Evolutionary conservation across 2,888 invertebrate genomes (phyloP).

Genomic region (Aphrophora alni): DNA sequence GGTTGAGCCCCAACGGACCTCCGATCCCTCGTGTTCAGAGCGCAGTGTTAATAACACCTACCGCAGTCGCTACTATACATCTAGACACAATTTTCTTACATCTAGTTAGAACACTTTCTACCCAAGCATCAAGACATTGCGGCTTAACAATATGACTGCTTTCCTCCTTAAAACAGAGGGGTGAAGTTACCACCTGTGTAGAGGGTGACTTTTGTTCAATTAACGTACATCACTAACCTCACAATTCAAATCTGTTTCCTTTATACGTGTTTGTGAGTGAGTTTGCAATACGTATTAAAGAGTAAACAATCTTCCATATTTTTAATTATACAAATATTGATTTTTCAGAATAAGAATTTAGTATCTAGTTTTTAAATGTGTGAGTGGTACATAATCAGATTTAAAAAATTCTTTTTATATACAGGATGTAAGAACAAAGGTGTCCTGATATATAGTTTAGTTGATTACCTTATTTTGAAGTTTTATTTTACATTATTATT

Average conservation of each 20-base stretch:
- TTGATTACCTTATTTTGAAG: too few relatives aligned
- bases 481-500: too few relatives aligned
- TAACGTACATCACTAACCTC: not conserved
- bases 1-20: constrained; percentile 6
- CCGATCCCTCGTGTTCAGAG: not conserved
- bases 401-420: too few relatives aligned
- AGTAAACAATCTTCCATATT: too few relatives aligned
- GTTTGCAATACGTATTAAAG: too few relatives aligned
- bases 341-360: too few relatives aligned
- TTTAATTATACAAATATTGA: too few relatives aligned
- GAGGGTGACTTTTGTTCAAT: not conserved
- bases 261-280: too few relatives aligned
- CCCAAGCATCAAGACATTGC: constrained; percentile 14
- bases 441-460: too few relatives aligned
- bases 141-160: constrained; percentile 18
- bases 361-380: too few relatives aligned
- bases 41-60: not conserved
- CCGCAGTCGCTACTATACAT: constrained; percentile 9
- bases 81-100: constrained; percentile 22
- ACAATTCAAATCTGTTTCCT: not conserved
- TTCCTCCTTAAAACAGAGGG: not conserved
- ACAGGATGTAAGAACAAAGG: too few relatives aligned
- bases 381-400: too few relatives aligned
- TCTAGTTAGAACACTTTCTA: constrained; percentile 13
- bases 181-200: not conserved